Evolutionary conservation across 2,888 invertebrate genomes (phyloP).

Genomic region (Epistrophe eligans): DNA sequence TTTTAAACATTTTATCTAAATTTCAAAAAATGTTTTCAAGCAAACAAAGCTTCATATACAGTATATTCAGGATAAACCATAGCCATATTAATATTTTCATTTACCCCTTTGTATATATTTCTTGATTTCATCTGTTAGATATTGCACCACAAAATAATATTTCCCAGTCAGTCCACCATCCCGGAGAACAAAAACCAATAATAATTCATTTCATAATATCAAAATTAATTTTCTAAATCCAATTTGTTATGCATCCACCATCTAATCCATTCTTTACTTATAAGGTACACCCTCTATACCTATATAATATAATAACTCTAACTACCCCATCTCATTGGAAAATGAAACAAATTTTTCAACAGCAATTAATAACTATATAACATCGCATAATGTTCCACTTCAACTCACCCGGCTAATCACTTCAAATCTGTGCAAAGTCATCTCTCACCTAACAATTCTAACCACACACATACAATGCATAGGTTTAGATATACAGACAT

Average conservation of each 20-base stretch:
- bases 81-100: neutral
- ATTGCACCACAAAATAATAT: slow-evolving; percentile 9
- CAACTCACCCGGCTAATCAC: slow-evolving; percentile 75
- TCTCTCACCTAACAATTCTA: slow-evolving; percentile 71
- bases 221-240: slow-evolving; percentile 76
- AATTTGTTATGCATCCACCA: slow-evolving; percentile 73
- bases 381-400: slow-evolving; percentile 74
- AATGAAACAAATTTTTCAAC: slow-evolving; percentile 60
- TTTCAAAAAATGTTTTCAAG: neutral
- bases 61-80: neutral
- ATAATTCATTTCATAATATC: slow-evolving; percentile 75
- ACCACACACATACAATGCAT: slow-evolving; percentile 31
- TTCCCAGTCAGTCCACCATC: neutral
- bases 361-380: slow-evolving; percentile 76
- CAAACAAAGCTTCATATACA: neutral
- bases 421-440: slow-evolving; percentile 75
- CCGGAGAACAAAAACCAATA: slow-evolving; percentile 41
- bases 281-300: too few relatives aligned
- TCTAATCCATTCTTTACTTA: slow-evolving; percentile 39
- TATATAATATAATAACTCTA: neutral
- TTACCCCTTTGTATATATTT: slow-evolving; percentile 1
- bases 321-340: slow-evolving; percentile 30
- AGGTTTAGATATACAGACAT: neutral
- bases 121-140: neutral
- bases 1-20: neutral